phyloP scores from a whole-genome alignment of 37 sponge, comb jelly and placozoan species.

The Mnemiopsis leidyi region DNA sequence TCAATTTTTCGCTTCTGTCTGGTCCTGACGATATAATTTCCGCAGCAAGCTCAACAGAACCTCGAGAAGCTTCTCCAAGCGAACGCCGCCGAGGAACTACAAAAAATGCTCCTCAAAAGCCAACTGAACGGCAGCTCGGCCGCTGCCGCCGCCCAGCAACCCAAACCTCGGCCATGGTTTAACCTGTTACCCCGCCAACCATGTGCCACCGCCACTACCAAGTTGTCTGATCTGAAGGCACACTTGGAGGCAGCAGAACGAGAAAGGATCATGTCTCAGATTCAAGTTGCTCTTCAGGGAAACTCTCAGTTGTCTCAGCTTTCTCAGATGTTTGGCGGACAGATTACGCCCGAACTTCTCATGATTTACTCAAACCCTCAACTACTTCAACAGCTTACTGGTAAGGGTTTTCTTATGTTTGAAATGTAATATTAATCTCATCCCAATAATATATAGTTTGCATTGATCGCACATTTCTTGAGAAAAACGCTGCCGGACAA shows the following conservation, averaged over 20 bases:
- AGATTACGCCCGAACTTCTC: background rate
- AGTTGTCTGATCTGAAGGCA: conserved; percentile 2
- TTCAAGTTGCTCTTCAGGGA: conserved; percentile 16
- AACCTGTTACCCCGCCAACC: conserved; percentile 65
- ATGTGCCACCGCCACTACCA: conserved; percentile 52
- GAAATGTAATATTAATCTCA: no score
- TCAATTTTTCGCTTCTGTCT: no score
- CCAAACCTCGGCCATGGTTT: conserved; percentile 32
- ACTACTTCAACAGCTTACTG: background rate
- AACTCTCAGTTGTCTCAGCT: conserved; percentile 22
- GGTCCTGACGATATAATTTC: background rate
- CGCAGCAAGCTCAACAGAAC: conserved; percentile 16
- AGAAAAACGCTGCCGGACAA: no score
- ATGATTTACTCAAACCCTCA: background rate
- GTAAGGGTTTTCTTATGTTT: no score
- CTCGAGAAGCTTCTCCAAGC: conserved; percentile 43
- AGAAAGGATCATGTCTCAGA: conserved; percentile 25
- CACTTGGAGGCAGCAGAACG: conserved; percentile 56
- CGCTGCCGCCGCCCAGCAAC: conserved; percentile 20
- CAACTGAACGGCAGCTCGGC: background rate
- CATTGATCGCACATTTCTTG: no score
- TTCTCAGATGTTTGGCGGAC: background rate
- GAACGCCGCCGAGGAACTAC: background rate
- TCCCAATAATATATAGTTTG: no score
- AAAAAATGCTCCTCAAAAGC: background rate